Percentiles rank a stretch among this genome's conserved stretches.
Conservation (phyloP, 2,888 invertebrate genomes). For the Dolomedes plantarius region DNA sequence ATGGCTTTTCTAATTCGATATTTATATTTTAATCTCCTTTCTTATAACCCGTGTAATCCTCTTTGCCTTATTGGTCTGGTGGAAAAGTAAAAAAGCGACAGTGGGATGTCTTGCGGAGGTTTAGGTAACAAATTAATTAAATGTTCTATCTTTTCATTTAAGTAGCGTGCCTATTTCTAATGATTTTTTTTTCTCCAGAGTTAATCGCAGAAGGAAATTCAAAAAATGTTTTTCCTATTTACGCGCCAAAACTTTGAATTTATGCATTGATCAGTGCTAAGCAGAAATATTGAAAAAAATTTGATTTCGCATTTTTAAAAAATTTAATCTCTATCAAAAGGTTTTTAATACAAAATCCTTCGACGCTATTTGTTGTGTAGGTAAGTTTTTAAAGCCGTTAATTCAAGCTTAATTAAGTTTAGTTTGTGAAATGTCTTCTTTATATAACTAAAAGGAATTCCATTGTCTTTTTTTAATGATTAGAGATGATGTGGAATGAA, state of each 20-base stretch:
- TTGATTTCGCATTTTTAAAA: not conserved
- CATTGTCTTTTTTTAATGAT: too few relatives aligned
- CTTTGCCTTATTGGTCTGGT: slow-evolving; percentile 24
- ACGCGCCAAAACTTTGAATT: not conserved
- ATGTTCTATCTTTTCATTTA: slow-evolving; percentile 3
- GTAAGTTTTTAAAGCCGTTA: slow-evolving; percentile 20
- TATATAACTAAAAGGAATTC: not conserved
- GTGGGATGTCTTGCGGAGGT: slow-evolving; percentile 28
- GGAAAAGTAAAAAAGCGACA: not conserved
- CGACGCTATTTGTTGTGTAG: not conserved
- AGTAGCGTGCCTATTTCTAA: not conserved
- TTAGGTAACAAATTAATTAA: slow-evolving; percentile 62
- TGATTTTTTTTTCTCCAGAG: slow-evolving; percentile 10
- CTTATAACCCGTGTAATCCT: slow-evolving; percentile 29
- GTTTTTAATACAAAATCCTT: not conserved
- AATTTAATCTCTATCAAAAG: not conserved
- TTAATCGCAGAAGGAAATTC: slow-evolving; percentile 22
- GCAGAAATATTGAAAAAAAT: not conserved
- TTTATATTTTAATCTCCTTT: slow-evolving; percentile 61
- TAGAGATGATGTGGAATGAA: too few relatives aligned
- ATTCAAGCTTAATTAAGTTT: slow-evolving; percentile 29
- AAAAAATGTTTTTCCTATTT: not conserved
- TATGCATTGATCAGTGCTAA: not conserved
- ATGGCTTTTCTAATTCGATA: slow-evolving; percentile 32
- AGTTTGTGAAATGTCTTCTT: not conserved